Evolutionary conservation across 2,113 vertebrate species (phyloP).

Genomic region (Channa argus): DNA sequence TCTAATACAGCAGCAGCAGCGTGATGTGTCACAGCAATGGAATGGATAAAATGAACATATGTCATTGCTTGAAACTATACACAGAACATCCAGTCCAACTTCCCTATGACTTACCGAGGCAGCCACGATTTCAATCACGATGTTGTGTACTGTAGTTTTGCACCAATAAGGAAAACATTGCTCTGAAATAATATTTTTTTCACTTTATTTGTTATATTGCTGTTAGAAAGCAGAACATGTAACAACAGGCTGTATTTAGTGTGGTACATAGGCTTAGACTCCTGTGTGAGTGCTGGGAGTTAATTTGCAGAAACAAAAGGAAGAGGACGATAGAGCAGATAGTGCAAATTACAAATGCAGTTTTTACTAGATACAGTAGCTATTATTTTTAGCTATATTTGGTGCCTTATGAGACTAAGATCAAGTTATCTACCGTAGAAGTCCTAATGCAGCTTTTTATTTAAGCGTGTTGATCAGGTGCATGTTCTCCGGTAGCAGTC

Average conservation of each 20-base stretch:
- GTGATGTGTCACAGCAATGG: conserved; percentile 34
- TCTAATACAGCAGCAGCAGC: not conserved
- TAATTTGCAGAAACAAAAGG: not conserved
- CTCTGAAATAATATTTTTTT: not conserved
- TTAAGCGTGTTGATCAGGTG: not conserved
- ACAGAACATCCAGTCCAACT: not conserved
- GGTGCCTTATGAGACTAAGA: not conserved
- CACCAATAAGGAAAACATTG: not conserved
- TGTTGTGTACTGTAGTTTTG: not conserved
- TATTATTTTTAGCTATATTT: not conserved
- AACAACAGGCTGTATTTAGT: not conserved
- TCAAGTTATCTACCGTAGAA: not conserved
- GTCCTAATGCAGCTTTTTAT: conserved; percentile 15
- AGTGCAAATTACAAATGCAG: not conserved
- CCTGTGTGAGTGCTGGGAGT: not conserved
- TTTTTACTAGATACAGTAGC: not conserved
- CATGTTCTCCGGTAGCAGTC: not conserved
- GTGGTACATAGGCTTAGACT: not conserved
- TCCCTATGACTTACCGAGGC: not conserved
- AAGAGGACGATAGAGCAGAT: not conserved
- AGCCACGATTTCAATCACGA: not conserved
- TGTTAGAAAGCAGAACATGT: not conserved
- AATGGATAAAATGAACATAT: conserved; percentile 40
- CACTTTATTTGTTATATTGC: conserved; percentile 23
- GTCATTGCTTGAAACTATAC: conserved; percentile 31